Conservation (phyloP, 1,140 invertebrate genomes). For the Rhopalosiphum maidis region DNA sequence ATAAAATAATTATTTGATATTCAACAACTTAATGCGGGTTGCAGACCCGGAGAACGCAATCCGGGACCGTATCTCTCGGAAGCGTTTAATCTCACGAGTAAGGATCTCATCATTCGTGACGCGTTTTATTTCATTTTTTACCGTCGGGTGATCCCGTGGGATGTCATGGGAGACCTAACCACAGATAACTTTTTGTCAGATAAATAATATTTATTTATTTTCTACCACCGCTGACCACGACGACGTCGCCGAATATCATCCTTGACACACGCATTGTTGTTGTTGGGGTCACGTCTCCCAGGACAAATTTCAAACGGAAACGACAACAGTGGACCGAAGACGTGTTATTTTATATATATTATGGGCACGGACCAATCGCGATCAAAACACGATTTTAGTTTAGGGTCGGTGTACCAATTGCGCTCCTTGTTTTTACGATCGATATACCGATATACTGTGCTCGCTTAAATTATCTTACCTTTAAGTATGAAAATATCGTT, state of each 20-base stretch:
- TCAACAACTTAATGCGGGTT: not conserved
- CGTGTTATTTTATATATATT: not conserved
- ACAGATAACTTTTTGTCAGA: conserved; percentile 4
- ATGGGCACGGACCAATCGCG: not conserved
- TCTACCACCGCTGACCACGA: not conserved
- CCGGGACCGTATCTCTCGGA: too few species aligned
- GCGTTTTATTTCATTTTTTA: not conserved
- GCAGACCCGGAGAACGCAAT: not conserved
- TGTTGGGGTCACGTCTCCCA: not conserved
- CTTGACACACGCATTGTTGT: not conserved
- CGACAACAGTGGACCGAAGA: not conserved
- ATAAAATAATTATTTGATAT: not conserved
- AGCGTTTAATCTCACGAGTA: not conserved
- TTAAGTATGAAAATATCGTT: too few species aligned
- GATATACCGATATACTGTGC: too few species aligned
- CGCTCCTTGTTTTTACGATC: too few species aligned
- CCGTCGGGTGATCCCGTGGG: not conserved
- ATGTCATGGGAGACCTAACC: not conserved
- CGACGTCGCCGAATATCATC: not conserved
- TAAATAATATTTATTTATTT: not conserved
- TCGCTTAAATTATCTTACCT: too few species aligned
- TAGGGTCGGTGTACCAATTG: too few species aligned
- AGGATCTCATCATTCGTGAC: not conserved
- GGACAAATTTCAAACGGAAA: conserved; percentile 3
- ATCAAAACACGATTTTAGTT: too few species aligned